Evolutionary conservation across 2,888 invertebrate genomes (phyloP), one percentile per base, ranked within the genome.

Genomic region (Pollenia angustigena): DNA sequence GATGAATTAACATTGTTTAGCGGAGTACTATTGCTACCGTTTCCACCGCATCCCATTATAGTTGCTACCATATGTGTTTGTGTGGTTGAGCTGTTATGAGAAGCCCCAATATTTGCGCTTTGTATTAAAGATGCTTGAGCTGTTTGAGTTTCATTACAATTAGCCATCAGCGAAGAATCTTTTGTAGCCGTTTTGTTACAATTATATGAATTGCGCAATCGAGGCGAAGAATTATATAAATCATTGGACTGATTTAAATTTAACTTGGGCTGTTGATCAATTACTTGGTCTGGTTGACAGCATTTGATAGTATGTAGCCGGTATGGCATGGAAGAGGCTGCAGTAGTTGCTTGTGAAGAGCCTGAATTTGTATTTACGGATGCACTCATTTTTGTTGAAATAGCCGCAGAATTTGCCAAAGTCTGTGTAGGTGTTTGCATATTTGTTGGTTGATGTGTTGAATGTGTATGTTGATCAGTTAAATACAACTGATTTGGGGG

Each of bases 281-380:
- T 58, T 1, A 42, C 6, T 54, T 87, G 84, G 1, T 87, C 84
- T 11, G 84, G 54, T 60, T 84, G 62, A 66, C 93, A 93, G 83
- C 93, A 93, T 89, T 93, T 93, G 89, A 91, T 76, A 48, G 78
- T 90, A 23, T 91, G 90, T 60, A 93, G 91, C 64, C 92, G 91
- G 81, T 93, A 93, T 6, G 93, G 91, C 66, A 93, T 87, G 3
- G 91, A 92, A 56, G 78, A 82, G 18, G 86, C 40, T 23, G 80
- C 52, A 23, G 66, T 64, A 44, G 80, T 66, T 44, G 32, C 81
- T 14, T 50, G n/a, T 52, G 82, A 4, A 44, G 85, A 48, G 54
- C 58, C 76, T 84, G 89, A 69, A 58, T 68, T 69, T 40, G 82
- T 48, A 4, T 62, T 82, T 11, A 83, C 40, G 14, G 75, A 54